Percentiles rank a stretch among this genome's conserved stretches.
phyloP scores from a whole-genome alignment of 2,888 invertebrate genomes.

The Tanypteryx hageni region DNA sequence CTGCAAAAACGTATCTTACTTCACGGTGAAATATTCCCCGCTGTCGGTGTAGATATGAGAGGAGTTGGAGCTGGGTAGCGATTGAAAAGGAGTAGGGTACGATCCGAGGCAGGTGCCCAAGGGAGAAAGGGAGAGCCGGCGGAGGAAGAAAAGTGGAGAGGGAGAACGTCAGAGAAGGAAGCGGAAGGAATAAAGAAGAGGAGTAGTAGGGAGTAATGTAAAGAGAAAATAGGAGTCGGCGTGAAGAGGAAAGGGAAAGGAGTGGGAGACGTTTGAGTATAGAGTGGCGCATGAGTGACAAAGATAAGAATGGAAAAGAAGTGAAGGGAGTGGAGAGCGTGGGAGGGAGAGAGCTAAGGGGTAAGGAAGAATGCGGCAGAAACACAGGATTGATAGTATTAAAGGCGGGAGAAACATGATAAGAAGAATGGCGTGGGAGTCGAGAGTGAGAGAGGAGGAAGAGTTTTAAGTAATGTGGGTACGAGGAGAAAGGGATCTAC shows the following conservation, averaged over 20 bases:
- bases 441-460: not conserved
- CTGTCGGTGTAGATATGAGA: slow-evolving; percentile 19
- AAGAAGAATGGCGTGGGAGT: not conserved
- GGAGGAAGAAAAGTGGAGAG: too few species aligned
- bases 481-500: not conserved
- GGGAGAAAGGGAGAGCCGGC: not conserved
- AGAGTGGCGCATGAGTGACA: not conserved
- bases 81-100: not conserved
- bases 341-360: not conserved
- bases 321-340: not conserved
- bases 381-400: not conserved
- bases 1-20: not conserved
- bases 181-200: too few species aligned
- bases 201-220: too few species aligned
- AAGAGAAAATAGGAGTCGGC: too few species aligned
- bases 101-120: not conserved
- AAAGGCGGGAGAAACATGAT: too few species aligned
- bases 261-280: not conserved
- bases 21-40: not conserved
- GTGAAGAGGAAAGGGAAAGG: not conserved
- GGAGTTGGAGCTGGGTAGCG: slow-evolving; percentile 10
- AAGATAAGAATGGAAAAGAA: not conserved
- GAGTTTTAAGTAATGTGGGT: not conserved
- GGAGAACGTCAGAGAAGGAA: too few species aligned
- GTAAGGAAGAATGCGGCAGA: not conserved